Percentiles rank a stretch among this genome's conserved stretches.
phyloP scores from a whole-genome alignment of 1,140 invertebrate species.

The Drosophila hydei region DNA sequence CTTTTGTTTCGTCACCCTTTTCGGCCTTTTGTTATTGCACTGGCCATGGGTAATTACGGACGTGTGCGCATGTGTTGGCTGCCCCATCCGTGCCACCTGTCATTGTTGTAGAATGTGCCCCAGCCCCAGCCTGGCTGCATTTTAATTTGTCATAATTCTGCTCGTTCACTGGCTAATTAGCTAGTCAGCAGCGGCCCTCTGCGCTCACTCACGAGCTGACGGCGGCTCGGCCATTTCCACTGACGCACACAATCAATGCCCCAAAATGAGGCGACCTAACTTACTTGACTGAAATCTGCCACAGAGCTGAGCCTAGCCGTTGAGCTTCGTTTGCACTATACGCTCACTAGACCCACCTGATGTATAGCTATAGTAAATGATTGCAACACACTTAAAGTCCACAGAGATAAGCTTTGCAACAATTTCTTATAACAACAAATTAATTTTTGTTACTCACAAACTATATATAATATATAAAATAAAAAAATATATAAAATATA shows the following conservation, averaged over 20 bases:
- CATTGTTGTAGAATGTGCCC: slow-evolving; percentile 42
- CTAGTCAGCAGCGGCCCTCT: slow-evolving; percentile 33
- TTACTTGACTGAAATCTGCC: slow-evolving; percentile 17
- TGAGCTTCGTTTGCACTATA: not conserved
- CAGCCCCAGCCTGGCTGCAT: slow-evolving; percentile 28
- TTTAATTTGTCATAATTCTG: slow-evolving; percentile 77
- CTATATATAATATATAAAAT: no score
- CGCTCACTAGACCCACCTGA: not conserved
- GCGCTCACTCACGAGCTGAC: slow-evolving; percentile 13
- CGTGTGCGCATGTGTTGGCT: slow-evolving; percentile 46
- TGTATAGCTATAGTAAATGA: not conserved
- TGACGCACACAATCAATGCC: slow-evolving; percentile 7
- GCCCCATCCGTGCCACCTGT: slow-evolving; percentile 23
- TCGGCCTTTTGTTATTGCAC: slow-evolving; percentile 55
- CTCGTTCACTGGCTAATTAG: slow-evolving; percentile 43
- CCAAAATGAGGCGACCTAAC: not conserved
- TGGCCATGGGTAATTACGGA: slow-evolving; percentile 64
- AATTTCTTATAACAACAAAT: no score
- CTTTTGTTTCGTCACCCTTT: slow-evolving; percentile 77
- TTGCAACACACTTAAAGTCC: no score
- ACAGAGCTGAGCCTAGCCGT: not conserved
- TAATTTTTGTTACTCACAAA: no score
- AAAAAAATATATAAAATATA: no score
- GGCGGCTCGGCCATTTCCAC: slow-evolving; percentile 5
- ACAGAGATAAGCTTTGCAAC: no score